Evolutionary conservation across 2,888 invertebrate genomes (phyloP).

Genomic region (Tipula helvola): DNA sequence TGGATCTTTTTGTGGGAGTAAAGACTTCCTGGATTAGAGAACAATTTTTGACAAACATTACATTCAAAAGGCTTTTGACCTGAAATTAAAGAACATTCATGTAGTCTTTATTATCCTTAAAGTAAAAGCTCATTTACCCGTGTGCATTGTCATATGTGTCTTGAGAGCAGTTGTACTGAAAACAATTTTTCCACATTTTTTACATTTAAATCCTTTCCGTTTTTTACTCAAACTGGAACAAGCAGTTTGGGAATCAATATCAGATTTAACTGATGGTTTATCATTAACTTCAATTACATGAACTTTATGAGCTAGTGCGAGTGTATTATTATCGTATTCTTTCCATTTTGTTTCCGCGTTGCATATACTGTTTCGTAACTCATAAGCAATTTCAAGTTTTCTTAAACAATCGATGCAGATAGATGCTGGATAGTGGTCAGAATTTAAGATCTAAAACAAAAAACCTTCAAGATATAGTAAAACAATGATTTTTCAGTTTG

Average conservation of each 20-base stretch:
- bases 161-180: neutral
- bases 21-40: neutral
- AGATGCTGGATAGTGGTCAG: neutral
- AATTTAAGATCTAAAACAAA: neutral
- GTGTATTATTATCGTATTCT: neutral
- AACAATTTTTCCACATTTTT: neutral
- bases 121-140: neutral
- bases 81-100: neutral
- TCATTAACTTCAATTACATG: neutral
- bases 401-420: neutral
- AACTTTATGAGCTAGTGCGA: neutral
- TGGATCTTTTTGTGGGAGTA: neutral
- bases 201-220: neutral
- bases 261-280: neutral
- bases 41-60: neutral
- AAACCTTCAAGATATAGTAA: too few species aligned
- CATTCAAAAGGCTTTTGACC: neutral
- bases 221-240: neutral
- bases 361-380: neutral
- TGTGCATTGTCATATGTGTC: neutral
- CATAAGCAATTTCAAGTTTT: neutral
- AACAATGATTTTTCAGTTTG: neutral
- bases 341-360: neutral
- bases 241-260: neutral
- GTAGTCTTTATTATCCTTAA: neutral